phyloP scores from a whole-genome alignment of 2,888 invertebrate species.

The Drosophila paramelanica region DNA sequence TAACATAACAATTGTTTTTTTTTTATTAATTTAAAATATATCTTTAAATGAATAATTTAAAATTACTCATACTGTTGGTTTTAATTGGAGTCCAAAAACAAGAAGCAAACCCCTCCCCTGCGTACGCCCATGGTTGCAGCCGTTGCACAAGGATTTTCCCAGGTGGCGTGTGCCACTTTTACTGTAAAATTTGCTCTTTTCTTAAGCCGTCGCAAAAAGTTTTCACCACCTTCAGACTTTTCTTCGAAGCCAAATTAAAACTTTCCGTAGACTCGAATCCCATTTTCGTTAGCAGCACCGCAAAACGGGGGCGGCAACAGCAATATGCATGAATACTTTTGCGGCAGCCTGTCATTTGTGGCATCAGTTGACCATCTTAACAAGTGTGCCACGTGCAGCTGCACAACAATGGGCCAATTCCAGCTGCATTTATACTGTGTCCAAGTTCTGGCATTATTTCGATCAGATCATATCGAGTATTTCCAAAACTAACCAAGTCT shows the following conservation, averaged over 20 bases:
- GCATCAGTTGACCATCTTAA: neutral
- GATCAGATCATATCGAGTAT: neutral
- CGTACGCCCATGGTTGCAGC: neutral
- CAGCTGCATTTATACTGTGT: neutral
- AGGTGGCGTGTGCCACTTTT: slow-evolving; percentile 22
- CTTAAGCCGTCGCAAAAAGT: slow-evolving; percentile 14
- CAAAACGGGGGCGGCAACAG: neutral
- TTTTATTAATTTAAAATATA: no score
- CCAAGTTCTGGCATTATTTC: neutral
- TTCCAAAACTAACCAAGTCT: neutral
- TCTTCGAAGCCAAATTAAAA: slow-evolving; percentile 3
- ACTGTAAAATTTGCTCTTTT: slow-evolving; percentile 47
- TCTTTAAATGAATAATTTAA: no score
- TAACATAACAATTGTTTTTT: no score
- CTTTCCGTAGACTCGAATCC: slow-evolving; percentile 8
- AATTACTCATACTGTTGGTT: no score
- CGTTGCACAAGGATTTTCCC: neutral
- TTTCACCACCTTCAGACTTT: slow-evolving; percentile 7
- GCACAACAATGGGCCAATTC: neutral
- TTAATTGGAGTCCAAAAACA: neutral
- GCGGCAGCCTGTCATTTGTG: neutral
- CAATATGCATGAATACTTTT: neutral
- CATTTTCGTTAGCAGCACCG: slow-evolving; percentile 3
- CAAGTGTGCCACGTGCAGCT: neutral
- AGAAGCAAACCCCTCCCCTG: neutral